Evolutionary conservation across 2,888 invertebrate genomes (phyloP), one percentile per base, ranked within the genome.

Genomic region (Pecten maximus): DNA sequence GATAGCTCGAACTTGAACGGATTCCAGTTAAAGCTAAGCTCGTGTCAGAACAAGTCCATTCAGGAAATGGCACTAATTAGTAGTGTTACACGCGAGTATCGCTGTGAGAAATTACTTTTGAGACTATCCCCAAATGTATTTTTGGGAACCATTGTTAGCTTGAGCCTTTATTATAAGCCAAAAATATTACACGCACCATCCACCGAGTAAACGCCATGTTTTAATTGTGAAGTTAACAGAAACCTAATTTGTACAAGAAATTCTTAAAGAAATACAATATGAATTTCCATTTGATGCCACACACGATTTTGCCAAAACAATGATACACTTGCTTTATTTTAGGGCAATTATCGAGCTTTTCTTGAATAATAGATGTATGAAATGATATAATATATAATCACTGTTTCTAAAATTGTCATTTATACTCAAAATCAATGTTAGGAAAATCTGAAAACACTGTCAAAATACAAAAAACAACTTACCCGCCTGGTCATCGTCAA

Each of bases 41-140:
- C 91, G 91, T 89, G 91, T 89, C 86, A n/a, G 86, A 91, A 90
- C 91, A 91, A 91, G 91, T 91, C 87, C 88, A 91, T 50, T 89
- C 48, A 74, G 28, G 88, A 40, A 54, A 40, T 88, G 19, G 40
- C 44, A 60, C 87, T 86, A 74, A 48, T 87, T 90, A 35, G 88
- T 86, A 50, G 86, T 54, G 54, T 90, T 87, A 88, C 87, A 91
- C 88, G 87, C 89, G 91, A 40, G 91, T 28, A 90, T 19, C 28
- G 86, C 44, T 15, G 19, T 74, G n/a, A 88, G 88, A 88, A 88
- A 88, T 87, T 40, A 90, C 87, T 60, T 87, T 74, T 74, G 74
- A 74, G 74, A 74, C 19, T 35, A 74, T 35, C 74, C 74, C 74
- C 28, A 10, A 28, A 4, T 28, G 3, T 54, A 35, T 28, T 15